Evolutionary conservation across 2,113 vertebrate species (phyloP).

Genomic region (Tragelaphus buxtoni): DNA sequence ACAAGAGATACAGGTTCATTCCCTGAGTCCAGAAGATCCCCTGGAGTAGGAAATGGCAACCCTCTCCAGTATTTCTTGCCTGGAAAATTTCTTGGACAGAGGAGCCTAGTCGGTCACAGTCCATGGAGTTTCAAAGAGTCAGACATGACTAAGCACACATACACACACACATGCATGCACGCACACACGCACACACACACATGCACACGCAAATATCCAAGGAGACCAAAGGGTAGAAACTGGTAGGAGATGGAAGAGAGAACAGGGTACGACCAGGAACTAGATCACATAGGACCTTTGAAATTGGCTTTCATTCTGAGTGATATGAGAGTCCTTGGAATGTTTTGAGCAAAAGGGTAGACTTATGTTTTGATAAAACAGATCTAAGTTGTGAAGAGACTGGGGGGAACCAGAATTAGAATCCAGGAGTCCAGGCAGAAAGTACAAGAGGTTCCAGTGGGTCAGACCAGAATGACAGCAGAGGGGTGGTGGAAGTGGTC

Average conservation of each 20-base stretch:
- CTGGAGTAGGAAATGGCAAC: background rate
- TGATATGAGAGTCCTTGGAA: background rate
- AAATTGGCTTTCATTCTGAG: background rate
- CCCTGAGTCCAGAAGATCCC: background rate
- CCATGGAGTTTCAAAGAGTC: background rate
- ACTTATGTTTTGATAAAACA: background rate
- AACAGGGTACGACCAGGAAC: too few species aligned
- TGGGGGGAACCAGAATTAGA: background rate
- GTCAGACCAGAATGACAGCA: background rate
- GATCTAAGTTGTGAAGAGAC: background rate
- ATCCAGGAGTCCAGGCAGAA: background rate
- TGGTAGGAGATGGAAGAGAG: background rate
- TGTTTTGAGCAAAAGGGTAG: background rate
- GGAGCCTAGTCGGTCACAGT: background rate
- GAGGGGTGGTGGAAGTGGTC: background rate
- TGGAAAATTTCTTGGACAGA: background rate
- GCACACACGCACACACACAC: background rate
- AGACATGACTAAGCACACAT: background rate
- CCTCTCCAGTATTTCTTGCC: background rate
- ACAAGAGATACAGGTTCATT: background rate
- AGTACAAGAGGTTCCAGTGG: background rate
- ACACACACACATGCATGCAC: too few species aligned
- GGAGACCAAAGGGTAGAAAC: background rate
- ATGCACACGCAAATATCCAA: background rate
- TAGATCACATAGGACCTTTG: background rate